Evolutionary conservation across 2,888 invertebrate species (phyloP).

Genomic region (Drosophila cognata): DNA sequence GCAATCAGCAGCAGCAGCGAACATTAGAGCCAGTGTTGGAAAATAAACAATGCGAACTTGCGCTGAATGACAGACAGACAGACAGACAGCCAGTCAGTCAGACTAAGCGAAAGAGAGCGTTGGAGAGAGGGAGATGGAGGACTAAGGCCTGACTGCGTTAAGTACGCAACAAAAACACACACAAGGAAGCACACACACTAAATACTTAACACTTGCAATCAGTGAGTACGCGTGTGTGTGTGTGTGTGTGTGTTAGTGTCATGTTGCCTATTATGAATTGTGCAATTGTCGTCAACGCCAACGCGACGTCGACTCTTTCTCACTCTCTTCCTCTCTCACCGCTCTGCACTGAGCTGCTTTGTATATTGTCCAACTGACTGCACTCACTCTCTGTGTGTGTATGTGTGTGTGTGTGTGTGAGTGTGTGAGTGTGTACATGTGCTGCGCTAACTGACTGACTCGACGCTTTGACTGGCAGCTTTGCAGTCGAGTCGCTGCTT

Average conservation of each 20-base stretch:
- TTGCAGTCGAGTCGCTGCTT: slow-evolving; percentile 29
- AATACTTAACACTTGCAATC: slow-evolving; percentile 60
- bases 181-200: slow-evolving; percentile 32
- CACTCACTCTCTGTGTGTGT: slow-evolving; percentile 38
- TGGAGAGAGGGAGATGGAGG: slow-evolving; percentile 6
- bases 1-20: slow-evolving; percentile 61
- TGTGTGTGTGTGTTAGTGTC: slow-evolving; percentile 43
- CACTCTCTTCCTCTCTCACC: too few relatives aligned
- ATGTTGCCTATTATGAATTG: slow-evolving; percentile 79
- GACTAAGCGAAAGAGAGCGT: neutral
- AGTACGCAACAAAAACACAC: slow-evolving; percentile 44
- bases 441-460: slow-evolving; percentile 26
- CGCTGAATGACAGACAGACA: slow-evolving; percentile 49
- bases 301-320: slow-evolving; percentile 44
- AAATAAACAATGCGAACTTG: slow-evolving; percentile 63
- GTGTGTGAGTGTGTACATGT: neutral
- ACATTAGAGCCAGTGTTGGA: slow-evolving; percentile 68
- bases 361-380: slow-evolving; percentile 53
- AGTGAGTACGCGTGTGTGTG: neutral
- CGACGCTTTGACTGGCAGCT: slow-evolving; percentile 58
- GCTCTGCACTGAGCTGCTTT: slow-evolving; percentile 12
- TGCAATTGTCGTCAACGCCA: slow-evolving; percentile 78
- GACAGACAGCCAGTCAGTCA: slow-evolving; percentile 31
- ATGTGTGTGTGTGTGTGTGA: neutral
- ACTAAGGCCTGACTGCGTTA: slow-evolving; percentile 11